These are phyloP conservation scores for Elachura formosa DNA, from an alignment of 2,113 vertebrate genomes.

Conservation along the genomic window DNA sequence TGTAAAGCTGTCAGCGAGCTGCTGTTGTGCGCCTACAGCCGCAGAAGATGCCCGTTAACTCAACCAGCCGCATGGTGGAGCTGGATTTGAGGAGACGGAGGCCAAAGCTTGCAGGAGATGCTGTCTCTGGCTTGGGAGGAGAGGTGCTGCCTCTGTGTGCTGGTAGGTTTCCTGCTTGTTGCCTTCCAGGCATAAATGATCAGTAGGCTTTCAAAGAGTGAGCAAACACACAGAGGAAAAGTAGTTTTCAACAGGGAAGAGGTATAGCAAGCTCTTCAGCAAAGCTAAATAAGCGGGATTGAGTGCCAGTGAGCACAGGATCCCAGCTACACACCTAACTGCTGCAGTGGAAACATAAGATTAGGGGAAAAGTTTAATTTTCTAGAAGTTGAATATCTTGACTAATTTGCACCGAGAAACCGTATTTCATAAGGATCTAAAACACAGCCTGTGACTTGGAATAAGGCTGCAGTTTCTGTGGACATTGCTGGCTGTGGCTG, in stretches of 20 bases:
- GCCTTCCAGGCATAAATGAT: background rate
- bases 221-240: background rate
- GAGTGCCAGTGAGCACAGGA: background rate
- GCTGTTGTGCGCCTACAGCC: rapidly evolving
- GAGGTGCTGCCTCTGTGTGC: background rate
- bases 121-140: background rate
- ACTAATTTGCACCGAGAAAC: background rate
- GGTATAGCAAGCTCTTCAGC: background rate
- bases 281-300: background rate
- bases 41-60: background rate
- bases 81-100: background rate
- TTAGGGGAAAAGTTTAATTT: background rate
- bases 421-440: background rate
- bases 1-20: background rate
- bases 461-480: background rate
- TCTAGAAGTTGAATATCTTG: background rate
- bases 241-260: background rate
- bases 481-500: background rate
- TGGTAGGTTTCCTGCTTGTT: background rate
- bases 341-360: background rate
- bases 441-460: background rate
- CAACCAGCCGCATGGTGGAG: background rate
- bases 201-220: background rate
- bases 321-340: background rate
- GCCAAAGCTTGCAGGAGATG: background rate